Conservation (phyloP, 2,797 vertebrate genomes). For the Coregonus suidteri region DNA sequence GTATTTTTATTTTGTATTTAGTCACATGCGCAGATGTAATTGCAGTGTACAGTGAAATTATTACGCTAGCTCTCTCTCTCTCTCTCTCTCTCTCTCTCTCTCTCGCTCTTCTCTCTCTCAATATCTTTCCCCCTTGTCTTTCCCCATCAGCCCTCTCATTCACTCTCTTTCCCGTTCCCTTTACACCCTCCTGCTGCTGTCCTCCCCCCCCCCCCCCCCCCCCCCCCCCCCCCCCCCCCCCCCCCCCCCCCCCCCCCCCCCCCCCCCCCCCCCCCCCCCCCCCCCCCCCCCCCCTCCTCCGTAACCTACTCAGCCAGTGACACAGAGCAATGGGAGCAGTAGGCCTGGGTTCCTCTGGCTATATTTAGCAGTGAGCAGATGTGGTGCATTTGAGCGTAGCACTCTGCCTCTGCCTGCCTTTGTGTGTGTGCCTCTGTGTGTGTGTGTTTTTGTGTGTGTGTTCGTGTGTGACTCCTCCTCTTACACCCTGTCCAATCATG, state of each 20-base stretch:
- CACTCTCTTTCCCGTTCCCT: constrained; percentile 32
- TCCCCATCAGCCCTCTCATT: background rate
- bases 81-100: too few relatives aligned
- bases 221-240: too few relatives aligned
- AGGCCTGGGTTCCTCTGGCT: constrained; percentile 59
- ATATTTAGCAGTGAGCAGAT: constrained; percentile 76
- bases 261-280: too few relatives aligned
- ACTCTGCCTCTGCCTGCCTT: constrained; percentile 10
- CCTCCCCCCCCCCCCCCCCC: too few relatives aligned
- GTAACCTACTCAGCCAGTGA: constrained; percentile 51
- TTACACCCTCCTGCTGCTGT: background rate
- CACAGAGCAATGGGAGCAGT: constrained; percentile 37
- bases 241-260: too few relatives aligned
- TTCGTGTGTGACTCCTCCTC: constrained; percentile 59
- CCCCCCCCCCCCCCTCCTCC: constrained; percentile 46
- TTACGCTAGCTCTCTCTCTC: too few relatives aligned
- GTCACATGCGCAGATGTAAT: too few relatives aligned
- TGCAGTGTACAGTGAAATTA: too few relatives aligned
- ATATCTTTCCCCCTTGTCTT: background rate
- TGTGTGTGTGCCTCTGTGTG: constrained; percentile 20
- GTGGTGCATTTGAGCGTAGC: constrained; percentile 67
- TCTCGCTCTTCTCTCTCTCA: too few relatives aligned
- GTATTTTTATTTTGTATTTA: too few relatives aligned
- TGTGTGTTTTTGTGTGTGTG: constrained; percentile 24
- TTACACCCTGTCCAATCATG: constrained; percentile 59